phyloP scores from a whole-genome alignment of 2,888 invertebrate genomes.

The Alcis repandata region DNA sequence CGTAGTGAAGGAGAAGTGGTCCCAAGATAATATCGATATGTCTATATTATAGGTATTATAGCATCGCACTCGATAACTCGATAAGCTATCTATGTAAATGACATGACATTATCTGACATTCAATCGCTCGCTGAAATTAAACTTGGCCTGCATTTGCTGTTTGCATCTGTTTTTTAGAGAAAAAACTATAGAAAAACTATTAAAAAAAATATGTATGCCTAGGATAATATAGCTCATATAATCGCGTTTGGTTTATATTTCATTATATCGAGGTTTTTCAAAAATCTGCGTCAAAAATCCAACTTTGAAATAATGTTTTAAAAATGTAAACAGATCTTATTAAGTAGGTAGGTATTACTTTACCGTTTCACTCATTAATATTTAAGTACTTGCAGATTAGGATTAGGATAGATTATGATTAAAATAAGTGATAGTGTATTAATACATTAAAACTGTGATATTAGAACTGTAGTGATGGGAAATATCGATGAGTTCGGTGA shows the following conservation, averaged over 20 bases:
- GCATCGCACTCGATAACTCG: constrained; percentile 30
- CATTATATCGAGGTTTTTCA: too few relatives aligned
- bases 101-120: constrained; percentile 27
- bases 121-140: constrained; percentile 8
- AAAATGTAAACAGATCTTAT: not conserved
- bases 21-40: constrained; percentile 13
- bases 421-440: constrained; percentile 17
- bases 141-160: constrained; percentile 1
- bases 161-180: not conserved
- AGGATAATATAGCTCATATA: too few relatives aligned
- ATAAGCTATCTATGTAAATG: constrained; percentile 40
- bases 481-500: constrained; percentile 42
- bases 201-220: too few relatives aligned
- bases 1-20: constrained; percentile 18
- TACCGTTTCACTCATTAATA: constrained; percentile 14
- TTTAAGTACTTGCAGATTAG: constrained; percentile 10
- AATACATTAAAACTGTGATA: constrained; percentile 25
- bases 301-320: not conserved
- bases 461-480: constrained; percentile 51
- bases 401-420: not conserved
- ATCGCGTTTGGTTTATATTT: not conserved
- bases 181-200: too few relatives aligned
- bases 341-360: not conserved
- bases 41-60: constrained; percentile 21
- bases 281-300: not conserved